Base-by-base conservation (phyloP, 2,888 invertebrate genomes). In the Deilephila elpenor region DNA sequence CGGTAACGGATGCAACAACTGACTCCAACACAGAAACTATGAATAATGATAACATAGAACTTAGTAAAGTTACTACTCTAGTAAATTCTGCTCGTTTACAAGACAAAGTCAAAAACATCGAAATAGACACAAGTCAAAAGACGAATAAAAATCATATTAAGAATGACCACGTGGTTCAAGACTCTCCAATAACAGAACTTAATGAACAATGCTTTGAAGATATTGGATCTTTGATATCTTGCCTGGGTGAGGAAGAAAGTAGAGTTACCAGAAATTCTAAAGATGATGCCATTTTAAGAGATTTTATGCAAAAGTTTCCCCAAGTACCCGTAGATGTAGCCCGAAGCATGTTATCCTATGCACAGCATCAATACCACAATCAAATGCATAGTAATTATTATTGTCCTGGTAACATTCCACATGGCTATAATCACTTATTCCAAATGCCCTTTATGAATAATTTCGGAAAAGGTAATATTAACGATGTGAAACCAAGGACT, bases 391-490 rank as follows among this genome's bases (percentile, higher is more conserved):
- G 70, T 44, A 75, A 78, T 51, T 71, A 74, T 56, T 75, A 76
- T 51, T 78, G 79, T 25, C 77, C 78, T 20, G 61, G 74, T 62
- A 75, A 79, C 11, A 74, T 76, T 17, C 81, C 81, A 61, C 77
- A 79, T 73, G 78, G 75, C 70, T 82, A 79, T 70, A 78, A 82
- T 59, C 77, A 83, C 37, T 79, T 83, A 59, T 80, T 82, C 61
- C 78, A 80, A 74, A 75, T 74, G 71, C 74, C 74, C 20, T 56
- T 51, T 34, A 34, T 56, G 34, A 60, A 72, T 61, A 71, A 77
- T 17, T 37, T 53, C 19, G 53, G 7, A 62, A 74, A 73, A 25
- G 73, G 71, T n/a, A 64, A 20, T 2, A 74, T 5, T 72, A 74
- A 19, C 8, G 53, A 62, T 56, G n/a, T 51, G 75, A 72, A 70